These are phyloP conservation scores for Apoda limacodes DNA, from an alignment of 2,888 invertebrate genomes.

Conservation along the genomic window DNA sequence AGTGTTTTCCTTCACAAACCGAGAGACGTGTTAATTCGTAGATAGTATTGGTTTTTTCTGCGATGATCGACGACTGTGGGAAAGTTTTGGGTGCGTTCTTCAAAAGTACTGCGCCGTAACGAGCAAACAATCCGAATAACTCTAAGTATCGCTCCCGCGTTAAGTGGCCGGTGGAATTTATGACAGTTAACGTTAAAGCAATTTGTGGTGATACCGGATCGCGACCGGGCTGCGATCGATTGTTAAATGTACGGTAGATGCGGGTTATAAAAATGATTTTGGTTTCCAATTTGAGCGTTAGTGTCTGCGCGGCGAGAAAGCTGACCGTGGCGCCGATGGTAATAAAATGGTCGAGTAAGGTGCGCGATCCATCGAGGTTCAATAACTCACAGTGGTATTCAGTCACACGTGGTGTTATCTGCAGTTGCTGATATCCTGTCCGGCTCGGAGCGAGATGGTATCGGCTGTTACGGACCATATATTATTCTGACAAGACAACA, in stretches of 20 bases:
- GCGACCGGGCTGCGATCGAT: constrained; percentile 35
- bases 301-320: constrained; percentile 65
- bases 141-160: constrained; percentile 55
- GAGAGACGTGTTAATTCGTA: constrained; percentile 68
- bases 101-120: constrained; percentile 59
- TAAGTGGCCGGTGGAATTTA: constrained; percentile 62
- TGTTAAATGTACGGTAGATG: constrained; percentile 33
- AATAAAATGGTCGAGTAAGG: constrained; percentile 60
- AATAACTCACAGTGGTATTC: constrained; percentile 42
- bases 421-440: constrained; percentile 38
- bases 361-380: no score
- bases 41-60: constrained; percentile 61
- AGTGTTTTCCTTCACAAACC: constrained; percentile 66
- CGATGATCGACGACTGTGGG: constrained; percentile 67
- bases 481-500: constrained; percentile 55
- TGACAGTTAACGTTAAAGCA: constrained; percentile 44
- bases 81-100: constrained; percentile 63
- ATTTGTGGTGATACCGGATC: constrained; percentile 42
- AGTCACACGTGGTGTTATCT: constrained; percentile 36
- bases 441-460: constrained; percentile 43
- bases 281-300: constrained; percentile 60
- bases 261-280: constrained; percentile 58
- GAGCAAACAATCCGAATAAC: constrained; percentile 61
- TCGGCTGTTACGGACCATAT: constrained; percentile 41
- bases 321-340: constrained; percentile 62